Conservation (phyloP, 2,113 vertebrate genomes). For the Phoenicopterus ruber region DNA sequence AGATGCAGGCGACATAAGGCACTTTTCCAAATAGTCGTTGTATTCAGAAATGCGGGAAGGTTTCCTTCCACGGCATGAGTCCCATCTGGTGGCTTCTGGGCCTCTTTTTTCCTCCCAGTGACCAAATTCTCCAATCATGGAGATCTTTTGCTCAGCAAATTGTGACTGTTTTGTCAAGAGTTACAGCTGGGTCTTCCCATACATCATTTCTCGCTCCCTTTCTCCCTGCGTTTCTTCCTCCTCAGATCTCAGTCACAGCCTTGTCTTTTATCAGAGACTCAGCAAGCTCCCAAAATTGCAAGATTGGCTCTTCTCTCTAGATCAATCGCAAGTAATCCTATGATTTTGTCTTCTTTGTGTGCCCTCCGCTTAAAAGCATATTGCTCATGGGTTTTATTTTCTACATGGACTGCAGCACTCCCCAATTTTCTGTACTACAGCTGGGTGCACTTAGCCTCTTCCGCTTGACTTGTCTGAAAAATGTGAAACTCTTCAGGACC, state of each 20-base stretch:
- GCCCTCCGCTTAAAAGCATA: neutral
- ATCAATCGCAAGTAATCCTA: neutral
- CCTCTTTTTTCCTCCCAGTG: neutral
- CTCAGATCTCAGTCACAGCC: neutral
- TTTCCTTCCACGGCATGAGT: fast-evolving
- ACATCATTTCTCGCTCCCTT: neutral
- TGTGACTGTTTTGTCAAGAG: neutral
- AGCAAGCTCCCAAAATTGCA: constrained; percentile 9
- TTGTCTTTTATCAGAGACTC: constrained; percentile 20
- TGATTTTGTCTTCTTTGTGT: constrained; percentile 10
- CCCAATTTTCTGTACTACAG: constrained; percentile 15
- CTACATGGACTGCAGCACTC: neutral
- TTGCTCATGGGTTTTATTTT: neutral
- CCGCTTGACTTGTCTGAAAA: constrained; percentile 20
- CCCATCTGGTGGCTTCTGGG: neutral
- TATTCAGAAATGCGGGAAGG: neutral
- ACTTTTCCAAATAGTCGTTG: neutral
- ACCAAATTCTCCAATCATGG: neutral
- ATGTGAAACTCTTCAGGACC: constrained; percentile 15
- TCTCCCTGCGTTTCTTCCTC: neutral
- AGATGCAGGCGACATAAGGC: neutral
- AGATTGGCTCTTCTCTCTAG: neutral
- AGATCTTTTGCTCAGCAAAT: neutral
- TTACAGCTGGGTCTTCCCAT: neutral
- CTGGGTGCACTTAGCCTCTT: constrained; percentile 31